These are phyloP conservation scores for Drosophila longiperda DNA, from an alignment of 2,888 invertebrate species.

Conservation along the genomic window DNA sequence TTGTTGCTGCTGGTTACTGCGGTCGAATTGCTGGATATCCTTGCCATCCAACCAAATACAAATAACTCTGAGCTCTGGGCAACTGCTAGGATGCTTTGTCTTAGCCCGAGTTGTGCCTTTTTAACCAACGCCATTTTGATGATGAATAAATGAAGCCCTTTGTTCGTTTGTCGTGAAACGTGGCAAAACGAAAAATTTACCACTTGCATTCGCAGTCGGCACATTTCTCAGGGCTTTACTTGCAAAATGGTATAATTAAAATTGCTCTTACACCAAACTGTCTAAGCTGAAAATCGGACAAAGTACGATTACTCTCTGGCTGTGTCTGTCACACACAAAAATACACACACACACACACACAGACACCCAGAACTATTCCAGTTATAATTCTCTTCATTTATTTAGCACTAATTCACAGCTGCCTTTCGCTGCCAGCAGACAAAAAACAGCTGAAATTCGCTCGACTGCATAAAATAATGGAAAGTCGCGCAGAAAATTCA, in stretches of 20 bases:
- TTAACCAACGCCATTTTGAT: constrained; percentile 63
- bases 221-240: constrained; percentile 24
- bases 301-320: constrained; percentile 7
- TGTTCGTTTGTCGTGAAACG: constrained; percentile 45
- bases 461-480: constrained; percentile 28
- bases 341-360: background rate
- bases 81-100: constrained; percentile 52
- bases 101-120: constrained; percentile 37
- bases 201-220: constrained; percentile 70
- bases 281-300: constrained; percentile 7
- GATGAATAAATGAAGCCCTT: constrained; percentile 78
- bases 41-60: constrained; percentile 57
- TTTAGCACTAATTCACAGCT: constrained; percentile 52
- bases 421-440: constrained; percentile 17
- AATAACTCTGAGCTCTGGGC: constrained; percentile 53
- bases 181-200: constrained; percentile 57
- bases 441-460: constrained; percentile 22
- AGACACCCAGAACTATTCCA: constrained; percentile 11
- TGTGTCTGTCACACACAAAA: background rate
- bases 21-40: constrained; percentile 43
- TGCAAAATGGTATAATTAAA: constrained; percentile 68
- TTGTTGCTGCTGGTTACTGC: constrained; percentile 48
- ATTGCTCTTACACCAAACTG: background rate
- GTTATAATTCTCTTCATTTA: constrained; percentile 50
- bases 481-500: constrained; percentile 44